Evolutionary conservation across 2,113 vertebrate genomes (phyloP).

Genomic region (Accipiter cooperii): DNA sequence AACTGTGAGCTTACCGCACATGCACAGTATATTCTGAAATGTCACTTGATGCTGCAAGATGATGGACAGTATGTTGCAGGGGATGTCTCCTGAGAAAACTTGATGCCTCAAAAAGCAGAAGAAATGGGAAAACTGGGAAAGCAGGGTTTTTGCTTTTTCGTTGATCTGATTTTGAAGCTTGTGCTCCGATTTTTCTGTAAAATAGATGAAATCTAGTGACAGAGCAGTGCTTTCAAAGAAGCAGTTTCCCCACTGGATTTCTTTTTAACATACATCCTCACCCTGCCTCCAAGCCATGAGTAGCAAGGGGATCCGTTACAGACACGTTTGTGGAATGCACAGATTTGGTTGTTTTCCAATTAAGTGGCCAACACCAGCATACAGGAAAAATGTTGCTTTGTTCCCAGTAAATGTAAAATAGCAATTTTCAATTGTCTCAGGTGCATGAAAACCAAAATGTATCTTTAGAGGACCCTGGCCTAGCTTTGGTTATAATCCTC

Average conservation of each 20-base stretch:
- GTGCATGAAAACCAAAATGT: background rate
- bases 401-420: background rate
- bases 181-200: background rate
- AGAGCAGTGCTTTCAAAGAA: background rate
- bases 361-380: background rate
- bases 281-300: background rate
- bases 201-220: background rate
- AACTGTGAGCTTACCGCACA: background rate
- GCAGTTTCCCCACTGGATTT: background rate
- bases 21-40: background rate
- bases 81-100: background rate
- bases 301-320: background rate
- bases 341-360: background rate
- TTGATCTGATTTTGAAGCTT: background rate
- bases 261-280: background rate
- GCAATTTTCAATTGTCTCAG: background rate
- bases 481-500: background rate
- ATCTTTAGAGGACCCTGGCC: background rate
- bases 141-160: background rate
- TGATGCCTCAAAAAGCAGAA: rapidly evolving
- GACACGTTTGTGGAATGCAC: background rate
- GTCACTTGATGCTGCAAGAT: background rate
- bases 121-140: background rate
- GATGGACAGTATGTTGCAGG: background rate
- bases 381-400: background rate